Conservation (phyloP, 2,797 vertebrate species). For the Anguilla pacifica region DNA sequence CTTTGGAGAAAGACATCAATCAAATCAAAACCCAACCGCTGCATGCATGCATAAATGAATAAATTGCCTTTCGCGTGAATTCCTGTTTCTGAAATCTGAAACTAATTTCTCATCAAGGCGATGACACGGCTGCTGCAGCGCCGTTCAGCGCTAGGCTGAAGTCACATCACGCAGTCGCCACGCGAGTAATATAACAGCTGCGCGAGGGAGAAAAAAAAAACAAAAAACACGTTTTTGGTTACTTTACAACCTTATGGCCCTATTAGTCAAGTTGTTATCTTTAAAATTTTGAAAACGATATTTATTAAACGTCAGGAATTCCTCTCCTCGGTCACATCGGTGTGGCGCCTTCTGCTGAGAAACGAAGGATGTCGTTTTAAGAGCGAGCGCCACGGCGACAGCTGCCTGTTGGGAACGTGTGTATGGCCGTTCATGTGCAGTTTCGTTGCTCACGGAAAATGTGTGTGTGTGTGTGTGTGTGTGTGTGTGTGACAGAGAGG, state of each 20-base stretch:
- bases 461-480: too few species aligned
- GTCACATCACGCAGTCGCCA: background rate
- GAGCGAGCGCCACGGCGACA: background rate
- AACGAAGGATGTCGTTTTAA: background rate
- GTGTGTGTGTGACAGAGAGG: background rate
- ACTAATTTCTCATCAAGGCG: background rate
- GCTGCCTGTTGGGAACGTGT: background rate
- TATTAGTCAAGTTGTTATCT: background rate
- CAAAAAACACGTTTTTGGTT: background rate
- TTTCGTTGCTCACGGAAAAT: background rate
- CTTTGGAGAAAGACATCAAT: conserved; percentile 3
- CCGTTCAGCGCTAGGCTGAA: background rate
- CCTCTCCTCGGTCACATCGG: background rate
- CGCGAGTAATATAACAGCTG: background rate
- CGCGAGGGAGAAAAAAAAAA: background rate
- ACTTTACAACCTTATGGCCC: background rate
- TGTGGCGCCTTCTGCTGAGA: background rate
- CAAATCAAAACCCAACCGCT: background rate
- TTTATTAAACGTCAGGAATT: background rate
- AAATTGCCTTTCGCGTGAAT: background rate
- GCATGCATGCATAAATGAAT: conserved; percentile 12
- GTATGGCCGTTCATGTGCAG: background rate
- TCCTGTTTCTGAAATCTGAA: background rate
- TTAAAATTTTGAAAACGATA: background rate
- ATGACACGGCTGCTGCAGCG: background rate